Evolutionary conservation across 1,140 invertebrate species (phyloP).

Genomic region (Drosophila pseudoobscura): DNA sequence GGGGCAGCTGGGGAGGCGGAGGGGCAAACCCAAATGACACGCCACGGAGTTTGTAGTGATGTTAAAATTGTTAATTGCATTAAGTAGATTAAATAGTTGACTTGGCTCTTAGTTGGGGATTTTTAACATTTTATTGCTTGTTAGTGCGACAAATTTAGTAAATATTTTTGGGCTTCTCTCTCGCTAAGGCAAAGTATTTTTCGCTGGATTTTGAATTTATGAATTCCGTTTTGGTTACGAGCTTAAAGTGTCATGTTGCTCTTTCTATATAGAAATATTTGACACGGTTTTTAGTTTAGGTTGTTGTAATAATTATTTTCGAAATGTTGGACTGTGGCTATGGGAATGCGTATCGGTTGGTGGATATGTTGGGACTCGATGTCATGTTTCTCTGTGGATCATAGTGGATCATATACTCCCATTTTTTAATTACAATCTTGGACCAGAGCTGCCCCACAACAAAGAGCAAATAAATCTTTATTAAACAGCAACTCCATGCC

Average conservation of each 20-base stretch:
- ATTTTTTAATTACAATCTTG: too few species aligned
- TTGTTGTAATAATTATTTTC: constrained; percentile 6
- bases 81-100: constrained; percentile 81
- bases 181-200: constrained; percentile 39
- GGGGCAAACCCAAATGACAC: constrained; percentile 50
- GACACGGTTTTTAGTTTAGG: constrained; percentile 61
- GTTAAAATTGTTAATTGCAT: constrained; percentile 83
- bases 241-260: constrained; percentile 71
- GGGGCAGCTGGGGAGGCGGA: constrained; percentile 4
- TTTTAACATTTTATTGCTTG: constrained; percentile 83
- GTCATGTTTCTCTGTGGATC: too few species aligned
- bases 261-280: constrained; percentile 76
- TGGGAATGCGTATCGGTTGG: too few species aligned
- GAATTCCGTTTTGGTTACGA: constrained; percentile 60
- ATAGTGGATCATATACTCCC: too few species aligned
- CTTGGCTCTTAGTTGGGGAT: constrained; percentile 52
- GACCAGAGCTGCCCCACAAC: too few species aligned
- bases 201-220: constrained; percentile 55
- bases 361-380: too few species aligned
- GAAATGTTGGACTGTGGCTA: too few species aligned
- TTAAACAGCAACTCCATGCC: constrained; percentile 8
- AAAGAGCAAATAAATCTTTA: constrained; percentile 28
- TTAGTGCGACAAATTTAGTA: constrained; percentile 82
- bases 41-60: constrained; percentile 72
- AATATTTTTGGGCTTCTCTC: constrained; percentile 65